Evolutionary conservation across 1,140 invertebrate species (phyloP).

Genomic region (Leptopilina clavipes): DNA sequence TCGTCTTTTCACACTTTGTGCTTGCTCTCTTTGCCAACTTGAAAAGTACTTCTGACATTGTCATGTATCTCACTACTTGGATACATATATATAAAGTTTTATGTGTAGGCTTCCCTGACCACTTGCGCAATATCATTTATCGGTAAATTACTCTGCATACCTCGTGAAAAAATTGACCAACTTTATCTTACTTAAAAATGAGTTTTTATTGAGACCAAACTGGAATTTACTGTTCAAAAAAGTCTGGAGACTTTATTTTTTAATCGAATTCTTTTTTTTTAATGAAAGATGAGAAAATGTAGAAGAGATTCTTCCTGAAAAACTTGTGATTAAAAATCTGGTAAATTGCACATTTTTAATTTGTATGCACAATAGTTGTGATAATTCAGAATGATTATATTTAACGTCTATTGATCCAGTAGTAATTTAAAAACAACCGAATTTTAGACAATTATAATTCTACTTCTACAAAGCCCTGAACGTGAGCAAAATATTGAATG

Average conservation of each 20-base stretch:
- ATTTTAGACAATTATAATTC: slow-evolving; percentile 1
- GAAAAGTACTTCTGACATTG: background rate
- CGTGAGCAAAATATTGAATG: slow-evolving; percentile 61
- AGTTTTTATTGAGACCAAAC: too few relatives aligned
- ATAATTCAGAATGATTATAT: background rate
- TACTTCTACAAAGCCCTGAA: background rate
- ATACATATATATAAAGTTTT: slow-evolving; percentile 2
- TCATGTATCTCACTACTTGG: slow-evolving; percentile 7
- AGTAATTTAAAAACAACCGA: background rate
- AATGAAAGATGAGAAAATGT: too few relatives aligned
- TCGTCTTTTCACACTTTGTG: slow-evolving; percentile 3
- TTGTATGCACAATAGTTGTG: too few relatives aligned
- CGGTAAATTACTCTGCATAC: background rate
- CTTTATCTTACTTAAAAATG: too few relatives aligned
- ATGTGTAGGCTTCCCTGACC: background rate
- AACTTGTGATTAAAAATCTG: too few relatives aligned
- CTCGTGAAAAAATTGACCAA: background rate
- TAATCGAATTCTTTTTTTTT: too few relatives aligned
- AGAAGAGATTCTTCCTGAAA: too few relatives aligned
- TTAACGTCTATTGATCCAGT: background rate
- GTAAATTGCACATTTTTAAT: too few relatives aligned
- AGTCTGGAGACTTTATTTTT: too few relatives aligned
- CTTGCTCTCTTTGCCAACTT: background rate
- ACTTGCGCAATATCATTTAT: background rate
- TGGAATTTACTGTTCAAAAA: too few relatives aligned